Base-by-base conservation (phyloP, 2,113 vertebrate genomes). In the Salvelinus namaycush region DNA sequence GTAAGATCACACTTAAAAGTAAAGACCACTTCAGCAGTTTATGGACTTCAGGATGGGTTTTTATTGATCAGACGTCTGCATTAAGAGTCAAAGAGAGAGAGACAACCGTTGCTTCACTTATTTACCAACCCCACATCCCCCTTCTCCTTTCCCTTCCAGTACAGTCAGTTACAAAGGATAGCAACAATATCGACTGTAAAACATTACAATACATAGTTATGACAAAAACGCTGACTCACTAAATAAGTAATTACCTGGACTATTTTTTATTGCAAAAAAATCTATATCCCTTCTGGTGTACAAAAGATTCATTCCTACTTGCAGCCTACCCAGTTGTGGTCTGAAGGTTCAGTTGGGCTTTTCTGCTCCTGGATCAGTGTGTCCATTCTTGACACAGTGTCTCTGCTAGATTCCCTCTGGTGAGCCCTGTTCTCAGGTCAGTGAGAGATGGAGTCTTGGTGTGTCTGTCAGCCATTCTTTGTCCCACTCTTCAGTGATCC, bases 41-140 rank as follows among this genome's bases (percentile, higher is more conserved):
- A 83, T 88, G 79, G 84, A 89, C 76, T 84, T 90, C 80, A 83
- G 76, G 80, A 90, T 81, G 77, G 81, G 78, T 48, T 81, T 93
- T 92, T 93, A 93, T 93, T 92, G 86, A 92, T 91, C 80, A 87
- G 29, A 83, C 73, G 65, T 86, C 67, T 83, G 74, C 85, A 89
- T 89, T 83, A 87, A 79, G 73, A 83, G 75, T 81, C 76, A 60
- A 20, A 60, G 34, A 22, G 48, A 39, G 24, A 76, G 3, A 75
- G 27, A 59, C 12, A 39, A 9, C 26, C 49, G 76, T 73, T 79
- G 76, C 81, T 84, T 84, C 84, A 86, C 77, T 84, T 87, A 57
- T 57, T 57, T 3, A 57, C 51, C 51, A 54, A 54, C 51, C 39
- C 9, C 51, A 54, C 49, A 51, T 51, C 12, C 14, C 11, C 49